Evolutionary conservation across 2,797 vertebrate species (phyloP).

Genomic region (Botia kubotai): DNA sequence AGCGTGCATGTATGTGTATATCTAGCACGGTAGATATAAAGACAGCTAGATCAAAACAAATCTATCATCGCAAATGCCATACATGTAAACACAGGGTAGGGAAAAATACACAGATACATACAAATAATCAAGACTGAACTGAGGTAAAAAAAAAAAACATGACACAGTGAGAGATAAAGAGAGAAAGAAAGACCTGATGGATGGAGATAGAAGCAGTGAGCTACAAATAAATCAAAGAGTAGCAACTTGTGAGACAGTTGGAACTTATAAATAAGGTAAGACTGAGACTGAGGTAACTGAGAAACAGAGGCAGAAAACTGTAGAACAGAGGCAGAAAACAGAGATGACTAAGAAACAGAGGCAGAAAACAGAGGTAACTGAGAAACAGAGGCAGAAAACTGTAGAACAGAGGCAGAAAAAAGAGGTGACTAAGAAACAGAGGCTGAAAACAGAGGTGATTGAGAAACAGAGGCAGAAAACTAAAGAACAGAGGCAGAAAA

Average conservation of each 20-base stretch:
- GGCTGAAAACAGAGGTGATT: too few species aligned
- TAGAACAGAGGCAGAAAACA: neutral
- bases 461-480: neutral
- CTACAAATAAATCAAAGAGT: neutral
- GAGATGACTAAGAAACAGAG: slow-evolving; percentile 20
- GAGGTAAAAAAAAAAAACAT: neutral
- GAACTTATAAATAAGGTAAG: too few species aligned
- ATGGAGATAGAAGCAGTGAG: neutral
- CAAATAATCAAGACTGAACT: neutral
- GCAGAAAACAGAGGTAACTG: neutral
- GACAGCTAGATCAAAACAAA: neutral
- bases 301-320: neutral
- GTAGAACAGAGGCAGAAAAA: neutral
- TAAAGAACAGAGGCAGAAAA: neutral
- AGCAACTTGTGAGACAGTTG: neutral
- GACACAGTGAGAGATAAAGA: slow-evolving; percentile 15
- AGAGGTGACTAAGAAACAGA: too few species aligned
- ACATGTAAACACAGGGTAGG: slow-evolving; percentile 19
- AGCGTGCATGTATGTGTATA: neutral
- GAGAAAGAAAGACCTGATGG: slow-evolving; percentile 11
- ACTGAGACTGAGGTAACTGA: too few species aligned
- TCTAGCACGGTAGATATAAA: neutral
- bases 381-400: neutral
- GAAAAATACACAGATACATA: slow-evolving; percentile 18
- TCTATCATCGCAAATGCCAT: neutral